These are phyloP conservation scores for Apodemia mormo DNA, from an alignment of 2,888 invertebrate species.

Conservation along the genomic window DNA sequence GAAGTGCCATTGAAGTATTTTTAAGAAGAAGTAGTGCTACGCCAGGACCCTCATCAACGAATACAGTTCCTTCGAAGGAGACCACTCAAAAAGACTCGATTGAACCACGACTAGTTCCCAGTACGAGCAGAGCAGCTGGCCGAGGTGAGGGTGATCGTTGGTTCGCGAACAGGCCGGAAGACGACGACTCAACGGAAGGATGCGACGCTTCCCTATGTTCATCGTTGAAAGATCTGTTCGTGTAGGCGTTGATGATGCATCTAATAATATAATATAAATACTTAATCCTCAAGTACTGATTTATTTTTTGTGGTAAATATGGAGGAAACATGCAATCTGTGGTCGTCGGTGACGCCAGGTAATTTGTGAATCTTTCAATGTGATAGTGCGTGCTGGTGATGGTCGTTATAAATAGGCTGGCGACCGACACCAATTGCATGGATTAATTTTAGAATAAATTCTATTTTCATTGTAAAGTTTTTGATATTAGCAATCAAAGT, in stretches of 20 bases:
- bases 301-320: slow-evolving; percentile 52
- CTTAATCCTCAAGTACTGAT: slow-evolving; percentile 60
- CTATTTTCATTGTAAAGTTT: slow-evolving; percentile 81
- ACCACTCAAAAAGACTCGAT: slow-evolving; percentile 47
- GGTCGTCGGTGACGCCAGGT: slow-evolving; percentile 45
- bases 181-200: slow-evolving; percentile 86
- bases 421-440: slow-evolving; percentile 69
- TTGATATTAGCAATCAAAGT: slow-evolving; percentile 75
- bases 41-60: slow-evolving; percentile 59
- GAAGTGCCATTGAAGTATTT: slow-evolving; percentile 92
- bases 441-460: slow-evolving; percentile 80
- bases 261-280: slow-evolving; percentile 62
- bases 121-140: slow-evolving; percentile 49
- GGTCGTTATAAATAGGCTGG: slow-evolving; percentile 67
- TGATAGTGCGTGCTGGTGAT: slow-evolving; percentile 70
- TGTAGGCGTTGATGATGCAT: slow-evolving; percentile 79
- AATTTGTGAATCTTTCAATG: slow-evolving; percentile 79
- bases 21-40: slow-evolving; percentile 83
- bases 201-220: slow-evolving; percentile 92
- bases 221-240: slow-evolving; percentile 92
- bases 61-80: slow-evolving; percentile 49
- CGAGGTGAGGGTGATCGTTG: slow-evolving; percentile 73
- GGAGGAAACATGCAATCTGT: slow-evolving; percentile 38
- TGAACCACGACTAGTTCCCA: slow-evolving; percentile 66
- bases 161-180: slow-evolving; percentile 84